phyloP scores from a whole-genome alignment of 2,797 vertebrate genomes.

The Philypnodon macrostomus region DNA sequence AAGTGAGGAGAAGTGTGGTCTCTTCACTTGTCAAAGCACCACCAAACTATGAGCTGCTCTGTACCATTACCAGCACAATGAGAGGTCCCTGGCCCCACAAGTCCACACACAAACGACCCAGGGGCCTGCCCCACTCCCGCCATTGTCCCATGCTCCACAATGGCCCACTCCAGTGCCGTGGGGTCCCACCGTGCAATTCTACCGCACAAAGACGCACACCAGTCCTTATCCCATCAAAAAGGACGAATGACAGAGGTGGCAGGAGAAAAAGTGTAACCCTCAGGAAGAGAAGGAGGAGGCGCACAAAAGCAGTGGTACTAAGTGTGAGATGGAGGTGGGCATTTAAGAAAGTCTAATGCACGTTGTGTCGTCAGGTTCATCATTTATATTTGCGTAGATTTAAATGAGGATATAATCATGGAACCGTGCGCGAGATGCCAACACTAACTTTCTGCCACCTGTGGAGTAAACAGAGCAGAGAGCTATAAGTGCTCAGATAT shows the following conservation, averaged over 20 bases:
- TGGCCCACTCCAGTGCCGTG: slow-evolving; percentile 67
- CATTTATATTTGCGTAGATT: slow-evolving; percentile 47
- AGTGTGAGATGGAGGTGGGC: slow-evolving; percentile 19
- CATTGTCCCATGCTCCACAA: slow-evolving; percentile 70
- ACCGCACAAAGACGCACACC: slow-evolving; percentile 68
- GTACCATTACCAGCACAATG: slow-evolving; percentile 70
- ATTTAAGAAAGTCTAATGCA: slow-evolving; percentile 11
- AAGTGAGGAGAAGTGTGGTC: slow-evolving; percentile 41
- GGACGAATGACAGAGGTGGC: slow-evolving; percentile 40
- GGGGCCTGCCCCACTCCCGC: slow-evolving; percentile 68
- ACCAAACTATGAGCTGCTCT: slow-evolving; percentile 69
- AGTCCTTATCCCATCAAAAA: slow-evolving; percentile 72
- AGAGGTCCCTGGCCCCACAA: slow-evolving; percentile 72
- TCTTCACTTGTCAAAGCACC: slow-evolving; percentile 67
- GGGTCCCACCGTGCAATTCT: slow-evolving; percentile 66
- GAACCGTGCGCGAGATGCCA: slow-evolving; percentile 10
- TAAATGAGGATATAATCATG: slow-evolving; percentile 26
- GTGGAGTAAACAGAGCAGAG: slow-evolving; percentile 22
- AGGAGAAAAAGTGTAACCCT: slow-evolving; percentile 47
- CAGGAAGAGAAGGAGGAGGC: slow-evolving; percentile 30
- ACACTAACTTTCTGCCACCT: slow-evolving; percentile 21
- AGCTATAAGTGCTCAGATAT: slow-evolving; percentile 22
- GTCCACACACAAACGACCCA: slow-evolving; percentile 66
- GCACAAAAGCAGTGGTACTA: slow-evolving; percentile 28
- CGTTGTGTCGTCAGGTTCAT: slow-evolving; percentile 41